These are phyloP conservation scores for Morus bassanus DNA, from an alignment of 2,797 vertebrate genomes.

Conservation along the genomic window DNA sequence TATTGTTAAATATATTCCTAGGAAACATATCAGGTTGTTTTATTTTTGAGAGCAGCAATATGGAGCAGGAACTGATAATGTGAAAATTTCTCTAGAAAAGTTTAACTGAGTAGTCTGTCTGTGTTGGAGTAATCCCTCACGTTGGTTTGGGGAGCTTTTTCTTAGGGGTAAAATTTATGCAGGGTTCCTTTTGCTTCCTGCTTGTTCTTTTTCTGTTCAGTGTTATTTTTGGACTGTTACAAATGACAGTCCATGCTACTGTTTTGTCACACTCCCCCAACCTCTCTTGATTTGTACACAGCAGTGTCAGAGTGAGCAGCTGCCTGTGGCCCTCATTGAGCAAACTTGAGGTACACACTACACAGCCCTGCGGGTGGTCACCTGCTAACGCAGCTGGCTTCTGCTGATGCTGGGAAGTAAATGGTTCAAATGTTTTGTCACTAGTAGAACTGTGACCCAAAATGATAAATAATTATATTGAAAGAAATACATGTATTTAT, in stretches of 20 bases:
- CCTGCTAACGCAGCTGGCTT: not conserved
- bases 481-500: not conserved
- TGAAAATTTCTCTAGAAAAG: not conserved
- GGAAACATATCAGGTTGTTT: not conserved
- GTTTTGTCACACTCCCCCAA: not conserved
- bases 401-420: not conserved
- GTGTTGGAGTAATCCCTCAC: not conserved
- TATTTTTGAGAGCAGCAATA: not conserved
- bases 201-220: not conserved
- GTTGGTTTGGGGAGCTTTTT: not conserved
- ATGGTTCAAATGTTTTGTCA: not conserved
- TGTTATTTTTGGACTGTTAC: not conserved
- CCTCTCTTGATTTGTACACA: not conserved
- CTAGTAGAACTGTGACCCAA: not conserved
- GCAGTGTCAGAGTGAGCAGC: not conserved
- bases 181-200: not conserved
- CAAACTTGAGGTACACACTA: not conserved
- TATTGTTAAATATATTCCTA: not conserved
- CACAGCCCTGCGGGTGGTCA: fast-evolving
- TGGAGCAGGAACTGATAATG: not conserved
- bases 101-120: not conserved
- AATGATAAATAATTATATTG: not conserved
- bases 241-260: not conserved
- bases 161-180: not conserved
- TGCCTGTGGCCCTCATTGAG: not conserved